phyloP scores from a whole-genome alignment of 2,797 vertebrate species.

The Sarcophilus harrisii region DNA sequence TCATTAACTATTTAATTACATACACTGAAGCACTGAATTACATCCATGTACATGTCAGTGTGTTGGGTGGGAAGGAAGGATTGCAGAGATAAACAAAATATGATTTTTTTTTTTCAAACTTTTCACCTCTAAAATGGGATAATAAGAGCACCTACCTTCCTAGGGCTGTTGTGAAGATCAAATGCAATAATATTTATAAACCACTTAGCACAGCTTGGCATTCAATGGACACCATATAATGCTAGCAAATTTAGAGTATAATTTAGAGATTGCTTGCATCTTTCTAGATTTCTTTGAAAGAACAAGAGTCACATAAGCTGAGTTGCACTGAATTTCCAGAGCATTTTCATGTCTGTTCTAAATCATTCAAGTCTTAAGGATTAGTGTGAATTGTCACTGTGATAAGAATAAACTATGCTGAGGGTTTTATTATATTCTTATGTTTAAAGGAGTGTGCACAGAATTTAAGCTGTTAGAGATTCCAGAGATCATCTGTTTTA shows the following conservation, averaged over 20 bases:
- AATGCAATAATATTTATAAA: background rate
- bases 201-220: background rate
- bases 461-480: background rate
- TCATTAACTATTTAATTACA: background rate
- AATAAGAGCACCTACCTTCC: background rate
- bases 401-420: background rate
- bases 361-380: background rate
- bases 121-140: background rate
- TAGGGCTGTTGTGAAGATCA: background rate
- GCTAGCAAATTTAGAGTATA: background rate
- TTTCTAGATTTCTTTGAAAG: background rate
- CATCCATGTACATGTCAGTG: background rate
- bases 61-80: background rate
- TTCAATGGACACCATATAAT: background rate
- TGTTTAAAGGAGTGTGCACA: background rate
- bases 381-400: background rate
- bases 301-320: background rate
- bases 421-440: background rate
- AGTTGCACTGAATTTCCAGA: background rate
- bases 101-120: background rate
- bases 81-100: background rate
- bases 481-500: background rate
- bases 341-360: background rate
- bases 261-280: background rate
- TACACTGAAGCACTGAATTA: background rate